Conservation (phyloP, 2,797 vertebrate genomes). For the Lithobates sylvaticus region DNA sequence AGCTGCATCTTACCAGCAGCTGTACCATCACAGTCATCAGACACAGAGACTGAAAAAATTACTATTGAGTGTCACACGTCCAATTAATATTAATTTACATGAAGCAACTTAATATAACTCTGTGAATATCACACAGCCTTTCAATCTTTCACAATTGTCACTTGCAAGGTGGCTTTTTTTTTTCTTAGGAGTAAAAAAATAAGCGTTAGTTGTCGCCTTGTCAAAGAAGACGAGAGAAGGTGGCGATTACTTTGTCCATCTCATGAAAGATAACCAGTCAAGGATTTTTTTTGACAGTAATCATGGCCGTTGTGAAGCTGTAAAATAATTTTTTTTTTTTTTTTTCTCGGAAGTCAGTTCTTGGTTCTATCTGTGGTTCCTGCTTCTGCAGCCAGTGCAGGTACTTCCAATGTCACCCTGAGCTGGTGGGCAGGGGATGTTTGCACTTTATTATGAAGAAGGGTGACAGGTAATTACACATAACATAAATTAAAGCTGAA, state of each 20-base stretch:
- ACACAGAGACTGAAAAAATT: background rate
- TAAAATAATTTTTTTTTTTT: too few species aligned
- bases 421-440: too few species aligned
- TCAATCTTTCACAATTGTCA: constrained; percentile 20
- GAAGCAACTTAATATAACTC: constrained; percentile 35
- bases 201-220: background rate
- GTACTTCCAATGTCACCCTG: too few species aligned
- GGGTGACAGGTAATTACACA: too few species aligned
- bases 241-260: background rate
- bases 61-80: constrained; percentile 10
- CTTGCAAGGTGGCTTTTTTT: background rate
- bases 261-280: background rate
- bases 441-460: too few species aligned
- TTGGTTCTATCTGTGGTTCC: too few species aligned
- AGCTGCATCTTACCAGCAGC: background rate
- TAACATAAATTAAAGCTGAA: too few species aligned
- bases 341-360: too few species aligned
- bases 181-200: background rate
- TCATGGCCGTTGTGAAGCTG: too few species aligned
- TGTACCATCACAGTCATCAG: background rate
- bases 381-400: too few species aligned
- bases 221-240: background rate
- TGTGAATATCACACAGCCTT: constrained; percentile 34
- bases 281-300: too few species aligned
- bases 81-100: constrained; percentile 23